Evolutionary conservation across 2,113 vertebrate species (phyloP).

Genomic region (Pedionomus torquatus): DNA sequence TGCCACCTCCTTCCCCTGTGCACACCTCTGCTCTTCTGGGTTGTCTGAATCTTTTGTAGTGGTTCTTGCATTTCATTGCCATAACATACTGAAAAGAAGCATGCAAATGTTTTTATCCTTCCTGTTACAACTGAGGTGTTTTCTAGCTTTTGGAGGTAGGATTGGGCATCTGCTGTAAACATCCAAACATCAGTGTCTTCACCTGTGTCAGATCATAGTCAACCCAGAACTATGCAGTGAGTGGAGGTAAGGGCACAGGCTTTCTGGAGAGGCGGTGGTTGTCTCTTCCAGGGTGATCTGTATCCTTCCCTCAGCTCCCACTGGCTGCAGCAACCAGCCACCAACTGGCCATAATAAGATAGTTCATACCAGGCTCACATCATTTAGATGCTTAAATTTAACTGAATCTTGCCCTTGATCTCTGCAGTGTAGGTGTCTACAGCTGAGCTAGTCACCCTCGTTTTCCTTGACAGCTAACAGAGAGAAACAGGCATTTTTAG

Average conservation of each 20-base stretch:
- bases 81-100: not conserved
- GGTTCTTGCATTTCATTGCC: not conserved
- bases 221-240: not conserved
- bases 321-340: not conserved
- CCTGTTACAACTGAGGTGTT: not conserved
- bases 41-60: not conserved
- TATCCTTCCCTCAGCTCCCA: not conserved
- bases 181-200: not conserved
- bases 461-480: constrained; percentile 54
- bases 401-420: constrained; percentile 50
- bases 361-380: not conserved
- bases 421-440: constrained; percentile 40
- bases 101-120: not conserved
- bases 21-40: not conserved
- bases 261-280: accelerated
- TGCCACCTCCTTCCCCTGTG: not conserved
- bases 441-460: constrained; percentile 29
- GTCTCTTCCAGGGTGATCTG: not conserved
- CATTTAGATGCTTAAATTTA: constrained; percentile 32
- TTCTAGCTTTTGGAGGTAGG: not conserved
- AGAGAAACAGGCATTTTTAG: constrained; percentile 58
- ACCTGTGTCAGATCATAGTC: not conserved
- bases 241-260: not conserved
- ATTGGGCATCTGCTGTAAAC: not conserved
- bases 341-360: not conserved